Conservation (phyloP, 2,113 vertebrate species). For the Lontra canadensis region DNA sequence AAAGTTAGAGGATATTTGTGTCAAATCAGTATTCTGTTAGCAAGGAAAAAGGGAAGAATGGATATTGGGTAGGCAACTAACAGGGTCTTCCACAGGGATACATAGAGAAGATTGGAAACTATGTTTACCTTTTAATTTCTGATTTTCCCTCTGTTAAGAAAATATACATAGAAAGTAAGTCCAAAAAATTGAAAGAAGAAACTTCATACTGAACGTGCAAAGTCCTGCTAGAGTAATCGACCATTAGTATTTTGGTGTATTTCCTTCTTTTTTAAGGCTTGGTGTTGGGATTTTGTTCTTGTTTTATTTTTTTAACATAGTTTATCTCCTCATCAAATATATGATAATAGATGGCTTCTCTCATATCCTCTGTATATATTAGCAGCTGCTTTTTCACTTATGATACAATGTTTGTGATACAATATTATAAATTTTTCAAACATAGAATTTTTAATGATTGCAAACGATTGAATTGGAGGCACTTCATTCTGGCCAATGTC, state of each 20-base stretch:
- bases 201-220: background rate
- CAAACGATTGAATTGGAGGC: background rate
- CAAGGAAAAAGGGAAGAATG: background rate
- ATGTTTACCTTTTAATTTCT: conserved; percentile 33
- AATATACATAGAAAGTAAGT: conserved; percentile 15
- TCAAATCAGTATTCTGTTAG: background rate
- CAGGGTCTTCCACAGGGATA: background rate
- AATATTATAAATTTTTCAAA: background rate
- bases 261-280: background rate
- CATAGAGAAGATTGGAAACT: background rate
- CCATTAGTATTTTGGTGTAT: conserved; percentile 24
- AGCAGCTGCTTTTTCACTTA: background rate
- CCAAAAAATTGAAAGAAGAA: background rate
- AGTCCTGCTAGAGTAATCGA: background rate
- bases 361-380: background rate
- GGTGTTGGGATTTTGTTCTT: background rate
- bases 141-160: background rate
- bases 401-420: background rate
- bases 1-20: background rate
- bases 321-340: background rate
- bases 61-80: background rate
- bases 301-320: background rate
- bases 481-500: background rate
- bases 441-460: background rate
- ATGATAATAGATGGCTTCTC: background rate